These are phyloP conservation scores for Rapana venosa DNA, from an alignment of 2,888 invertebrate genomes.

Conservation along the genomic window DNA sequence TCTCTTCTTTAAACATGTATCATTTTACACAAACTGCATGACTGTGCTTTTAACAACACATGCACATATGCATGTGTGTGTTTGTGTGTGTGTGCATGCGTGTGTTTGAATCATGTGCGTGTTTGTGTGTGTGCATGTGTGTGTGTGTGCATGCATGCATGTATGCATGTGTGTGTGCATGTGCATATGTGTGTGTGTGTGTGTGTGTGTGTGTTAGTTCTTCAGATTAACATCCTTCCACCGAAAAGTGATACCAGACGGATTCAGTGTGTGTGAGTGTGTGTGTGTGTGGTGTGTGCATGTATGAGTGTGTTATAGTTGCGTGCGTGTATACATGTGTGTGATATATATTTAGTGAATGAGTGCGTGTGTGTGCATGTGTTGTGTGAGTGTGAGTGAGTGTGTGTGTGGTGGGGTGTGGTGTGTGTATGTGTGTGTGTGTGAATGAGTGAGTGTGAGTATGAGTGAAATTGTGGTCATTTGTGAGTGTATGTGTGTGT, in stretches of 20 bases:
- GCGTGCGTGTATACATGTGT: not conserved
- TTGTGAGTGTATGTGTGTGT: not conserved
- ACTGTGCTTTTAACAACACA: not conserved
- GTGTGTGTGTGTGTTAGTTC: conserved; percentile 1
- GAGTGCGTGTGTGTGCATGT: not conserved
- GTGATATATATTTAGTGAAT: no score
- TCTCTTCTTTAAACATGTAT: not conserved
- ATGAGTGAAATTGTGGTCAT: no score
- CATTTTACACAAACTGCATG: not conserved
- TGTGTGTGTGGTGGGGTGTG: not conserved
- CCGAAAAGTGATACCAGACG: no score
- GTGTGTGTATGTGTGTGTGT: not conserved
- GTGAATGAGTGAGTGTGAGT: not conserved
- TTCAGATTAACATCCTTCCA: no score
- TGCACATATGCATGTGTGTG: not conserved
- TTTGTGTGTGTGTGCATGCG: not conserved
- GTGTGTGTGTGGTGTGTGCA: not conserved
- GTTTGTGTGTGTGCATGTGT: not conserved
- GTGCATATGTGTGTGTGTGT: not conserved
- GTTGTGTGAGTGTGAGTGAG: not conserved
- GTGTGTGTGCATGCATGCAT: not conserved
- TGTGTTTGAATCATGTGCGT: no score
- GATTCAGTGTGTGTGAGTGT: not conserved
- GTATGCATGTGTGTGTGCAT: not conserved
- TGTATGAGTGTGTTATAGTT: no score